Percentiles rank a stretch among this genome's conserved stretches.
Conservation (phyloP, 2,888 invertebrate genomes). For the Euplagia quadripunctaria region DNA sequence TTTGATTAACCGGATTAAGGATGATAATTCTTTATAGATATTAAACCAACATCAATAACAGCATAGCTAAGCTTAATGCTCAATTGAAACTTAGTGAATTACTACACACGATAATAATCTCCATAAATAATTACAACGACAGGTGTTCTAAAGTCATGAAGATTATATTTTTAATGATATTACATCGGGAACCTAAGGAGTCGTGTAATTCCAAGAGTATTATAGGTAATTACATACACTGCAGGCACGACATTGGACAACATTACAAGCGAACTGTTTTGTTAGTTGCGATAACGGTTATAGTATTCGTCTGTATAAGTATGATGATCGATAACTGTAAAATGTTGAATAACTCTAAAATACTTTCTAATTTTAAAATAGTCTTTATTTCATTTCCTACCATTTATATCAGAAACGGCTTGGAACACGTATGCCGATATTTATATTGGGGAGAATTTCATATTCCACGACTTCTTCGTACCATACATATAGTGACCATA, state of each 20-base stretch:
- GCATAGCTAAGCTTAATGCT: slow-evolving; percentile 47
- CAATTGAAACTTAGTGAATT: slow-evolving; percentile 84
- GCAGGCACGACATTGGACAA: not conserved
- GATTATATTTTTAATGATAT: slow-evolving; percentile 52
- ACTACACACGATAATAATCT: slow-evolving; percentile 85
- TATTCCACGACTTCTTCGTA: no score
- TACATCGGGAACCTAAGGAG: slow-evolving; percentile 30
- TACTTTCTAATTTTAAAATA: no score
- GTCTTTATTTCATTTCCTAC: no score
- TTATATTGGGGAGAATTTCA: no score
- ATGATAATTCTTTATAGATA: slow-evolving; percentile 19
- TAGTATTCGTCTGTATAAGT: not conserved
- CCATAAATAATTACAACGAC: slow-evolving; percentile 74
- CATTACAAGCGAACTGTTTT: not conserved
- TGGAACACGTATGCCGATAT: no score
- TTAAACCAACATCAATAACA: slow-evolving; percentile 50
- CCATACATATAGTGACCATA: no score
- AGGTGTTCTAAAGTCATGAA: slow-evolving; percentile 57
- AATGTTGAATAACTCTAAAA: no score
- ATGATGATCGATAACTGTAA: not conserved
- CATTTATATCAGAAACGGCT: no score
- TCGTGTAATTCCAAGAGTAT: slow-evolving; percentile 26
- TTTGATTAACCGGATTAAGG: fast-evolving
- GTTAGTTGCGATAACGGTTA: not conserved
- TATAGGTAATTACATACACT: not conserved